Percentiles rank a stretch among this genome's conserved stretches.
Conservation (phyloP, 2,113 vertebrate genomes). For the Ia io region DNA sequence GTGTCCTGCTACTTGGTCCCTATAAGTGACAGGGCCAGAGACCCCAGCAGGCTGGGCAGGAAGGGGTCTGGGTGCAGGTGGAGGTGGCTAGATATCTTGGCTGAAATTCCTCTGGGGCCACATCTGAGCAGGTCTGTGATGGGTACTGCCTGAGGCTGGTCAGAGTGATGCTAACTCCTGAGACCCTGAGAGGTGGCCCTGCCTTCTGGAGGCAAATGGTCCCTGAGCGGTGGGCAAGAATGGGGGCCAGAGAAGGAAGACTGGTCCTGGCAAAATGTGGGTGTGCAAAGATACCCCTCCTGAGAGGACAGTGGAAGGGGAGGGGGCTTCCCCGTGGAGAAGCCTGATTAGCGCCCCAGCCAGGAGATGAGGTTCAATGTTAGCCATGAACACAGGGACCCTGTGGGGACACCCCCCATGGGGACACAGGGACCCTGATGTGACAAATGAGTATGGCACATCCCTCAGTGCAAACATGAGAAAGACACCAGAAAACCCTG, state of each 20-base stretch:
- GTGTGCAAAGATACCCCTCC: neutral
- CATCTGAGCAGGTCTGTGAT: neutral
- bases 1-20: neutral
- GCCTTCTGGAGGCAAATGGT: neutral
- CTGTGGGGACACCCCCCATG: too few relatives aligned
- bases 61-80: too few relatives aligned
- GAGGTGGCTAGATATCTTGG: neutral
- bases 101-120: neutral
- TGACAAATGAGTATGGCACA: neutral
- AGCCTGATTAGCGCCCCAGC: neutral
- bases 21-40: neutral
- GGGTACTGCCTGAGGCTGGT: neutral
- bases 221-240: neutral
- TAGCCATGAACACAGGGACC: neutral
- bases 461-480: neutral
- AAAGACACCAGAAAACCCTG: neutral
- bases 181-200: neutral
- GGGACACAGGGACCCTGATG: neutral
- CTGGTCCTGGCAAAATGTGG: neutral
- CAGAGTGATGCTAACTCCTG: neutral
- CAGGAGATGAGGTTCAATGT: neutral
- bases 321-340: neutral
- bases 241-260: neutral
- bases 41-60: neutral
- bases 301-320: neutral